Evolutionary conservation across 2,888 invertebrate species (phyloP).

Genomic region (Mylabris sibirica): DNA sequence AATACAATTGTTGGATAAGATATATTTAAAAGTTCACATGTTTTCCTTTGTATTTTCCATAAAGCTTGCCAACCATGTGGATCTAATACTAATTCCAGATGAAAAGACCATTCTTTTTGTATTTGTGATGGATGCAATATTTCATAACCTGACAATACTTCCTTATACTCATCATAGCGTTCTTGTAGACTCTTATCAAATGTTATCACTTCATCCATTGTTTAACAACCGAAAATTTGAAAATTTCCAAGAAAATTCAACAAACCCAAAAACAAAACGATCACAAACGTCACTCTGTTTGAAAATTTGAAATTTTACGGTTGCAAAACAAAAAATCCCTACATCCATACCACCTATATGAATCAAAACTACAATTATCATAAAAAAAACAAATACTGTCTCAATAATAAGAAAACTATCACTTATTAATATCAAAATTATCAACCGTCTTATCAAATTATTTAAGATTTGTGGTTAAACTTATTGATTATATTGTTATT

Average conservation of each 20-base stretch:
- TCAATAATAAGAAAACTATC: too few species aligned
- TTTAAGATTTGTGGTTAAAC: not conserved
- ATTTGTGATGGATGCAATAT: constrained; percentile 63
- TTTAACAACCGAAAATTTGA: not conserved
- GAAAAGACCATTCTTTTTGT: constrained; percentile 65
- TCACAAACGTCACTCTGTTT: not conserved
- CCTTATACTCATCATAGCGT: constrained; percentile 64
- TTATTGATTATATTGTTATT: not conserved
- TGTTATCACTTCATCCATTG: constrained; percentile 66
- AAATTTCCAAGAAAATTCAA: not conserved
- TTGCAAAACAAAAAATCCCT: not conserved
- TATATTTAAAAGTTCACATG: constrained; percentile 70
- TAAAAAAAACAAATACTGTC: not conserved
- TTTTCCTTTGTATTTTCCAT: constrained; percentile 73
- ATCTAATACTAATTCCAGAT: constrained; percentile 68
- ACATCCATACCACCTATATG: not conserved
- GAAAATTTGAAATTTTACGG: constrained; percentile 9
- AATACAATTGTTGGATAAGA: constrained; percentile 72
- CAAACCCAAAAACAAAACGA: not conserved
- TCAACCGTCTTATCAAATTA: too few species aligned
- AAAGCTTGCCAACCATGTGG: constrained; percentile 74
- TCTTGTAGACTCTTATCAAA: constrained; percentile 68
- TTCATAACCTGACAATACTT: constrained; percentile 62
- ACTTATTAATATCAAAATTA: too few species aligned
- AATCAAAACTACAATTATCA: not conserved